Evolutionary conservation across 2,888 invertebrate genomes (phyloP), one percentile per base, ranked within the genome.

Genomic region (Hypolimnas misippus): DNA sequence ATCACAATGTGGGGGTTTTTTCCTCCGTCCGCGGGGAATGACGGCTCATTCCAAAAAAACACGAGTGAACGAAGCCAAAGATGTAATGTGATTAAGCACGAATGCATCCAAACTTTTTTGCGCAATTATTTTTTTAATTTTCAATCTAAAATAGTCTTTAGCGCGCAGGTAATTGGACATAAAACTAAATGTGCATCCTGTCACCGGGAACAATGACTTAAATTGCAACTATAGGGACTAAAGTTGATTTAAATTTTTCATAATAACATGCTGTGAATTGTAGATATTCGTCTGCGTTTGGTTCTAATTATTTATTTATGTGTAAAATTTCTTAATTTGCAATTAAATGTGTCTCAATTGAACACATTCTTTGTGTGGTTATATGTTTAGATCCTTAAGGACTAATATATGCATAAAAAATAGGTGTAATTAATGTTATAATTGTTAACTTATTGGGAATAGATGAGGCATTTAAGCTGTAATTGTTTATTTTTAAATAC

Each of bases 31-130:
- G 52, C 59, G 21, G 63, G 67, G 65, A 63, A 59, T 44, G 65
- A 56, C 63, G 51, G 65, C 56, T 53, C 62, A 57, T 50, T 38
- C 63, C 63, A 59, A 58, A 68, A 68, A 70, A 62, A 67, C 77
- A 76, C 77, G 76, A 62, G 72, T 75, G 81, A 78, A 79, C 78
- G 79, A 73, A 75, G 78, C 76, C 74, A 76, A 76, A 78, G 74
- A 76, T 76, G 73, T 78, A 70, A 70, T 71, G 70, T 78, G 77
- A 83, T 80, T 77, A 77, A 76, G 75, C 75, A 77, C 65, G 67
- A 71, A 73, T 67, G 61, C 66, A 63, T 65, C 54, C 67, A 60
- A 62, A 63, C 61, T 67, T 67, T 49, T 67, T 63, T 63, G 54
- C 46, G 38, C 71, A 73, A 72, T 74, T 70, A 71, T 51, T 21